These are phyloP conservation scores for Napeogenes sylphis DNA, from an alignment of 2,888 invertebrate genomes.

Conservation along the genomic window DNA sequence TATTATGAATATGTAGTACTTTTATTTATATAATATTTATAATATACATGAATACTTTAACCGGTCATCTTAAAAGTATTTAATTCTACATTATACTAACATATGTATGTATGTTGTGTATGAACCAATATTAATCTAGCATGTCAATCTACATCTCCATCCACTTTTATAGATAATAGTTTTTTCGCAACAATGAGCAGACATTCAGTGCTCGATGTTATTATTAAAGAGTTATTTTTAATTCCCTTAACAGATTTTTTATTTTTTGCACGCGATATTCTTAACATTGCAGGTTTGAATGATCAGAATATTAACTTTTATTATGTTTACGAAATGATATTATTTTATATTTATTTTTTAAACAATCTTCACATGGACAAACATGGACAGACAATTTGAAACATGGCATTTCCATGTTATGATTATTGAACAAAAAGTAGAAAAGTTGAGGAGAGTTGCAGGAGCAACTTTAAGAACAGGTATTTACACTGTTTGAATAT, in stretches of 20 bases:
- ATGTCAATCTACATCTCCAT: slow-evolving; percentile 3
- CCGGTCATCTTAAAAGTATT: too few relatives aligned
- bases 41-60: too few relatives aligned
- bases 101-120: background rate
- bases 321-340: slow-evolving; percentile 29
- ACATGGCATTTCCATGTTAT: slow-evolving; percentile 62
- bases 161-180: slow-evolving; percentile 12
- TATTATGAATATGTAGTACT: too few relatives aligned
- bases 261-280: slow-evolving; percentile 6
- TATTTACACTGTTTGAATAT: slow-evolving; percentile 76
- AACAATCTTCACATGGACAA: too few relatives aligned
- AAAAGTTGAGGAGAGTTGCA: slow-evolving; percentile 76
- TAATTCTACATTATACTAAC: too few relatives aligned
- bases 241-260: slow-evolving; percentile 11
- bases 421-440: slow-evolving; percentile 76
- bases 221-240: slow-evolving; percentile 13
- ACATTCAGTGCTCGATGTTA: slow-evolving; percentile 12
- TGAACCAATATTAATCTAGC: slow-evolving; percentile 6
- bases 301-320: slow-evolving; percentile 4
- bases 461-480: slow-evolving; percentile 76
- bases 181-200: slow-evolving; percentile 11
- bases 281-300: background rate
- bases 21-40: too few relatives aligned
- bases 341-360: too few relatives aligned
- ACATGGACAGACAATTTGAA: too few relatives aligned